Conservation (phyloP, 2,113 vertebrate genomes). For the Petrocephalus microphthalmus region DNA sequence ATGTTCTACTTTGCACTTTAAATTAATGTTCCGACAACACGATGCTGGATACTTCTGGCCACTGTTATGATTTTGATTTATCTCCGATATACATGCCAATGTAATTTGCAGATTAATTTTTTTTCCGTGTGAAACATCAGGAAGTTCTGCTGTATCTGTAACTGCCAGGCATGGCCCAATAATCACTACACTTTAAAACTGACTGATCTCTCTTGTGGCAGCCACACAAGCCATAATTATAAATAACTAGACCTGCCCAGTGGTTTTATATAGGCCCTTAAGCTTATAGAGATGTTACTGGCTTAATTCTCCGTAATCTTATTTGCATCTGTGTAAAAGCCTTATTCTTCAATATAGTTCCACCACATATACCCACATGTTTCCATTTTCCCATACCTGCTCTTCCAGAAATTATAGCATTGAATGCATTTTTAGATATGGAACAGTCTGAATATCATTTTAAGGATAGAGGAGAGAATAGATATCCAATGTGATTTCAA, state of each 20-base stretch:
- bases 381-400: neutral
- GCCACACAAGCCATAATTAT: neutral
- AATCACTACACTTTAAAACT: neutral
- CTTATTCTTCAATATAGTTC: neutral
- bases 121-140: neutral
- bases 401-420: neutral
- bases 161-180: neutral
- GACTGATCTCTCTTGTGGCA: neutral
- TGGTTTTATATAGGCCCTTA: neutral
- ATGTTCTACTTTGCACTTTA: neutral
- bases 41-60: neutral
- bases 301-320: neutral
- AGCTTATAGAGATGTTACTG: neutral
- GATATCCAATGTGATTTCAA: neutral
- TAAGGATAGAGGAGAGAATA: neutral
- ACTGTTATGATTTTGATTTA: neutral
- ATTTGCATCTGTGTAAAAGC: neutral
- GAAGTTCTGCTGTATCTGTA: neutral
- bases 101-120: neutral
- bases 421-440: neutral
- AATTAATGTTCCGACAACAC: neutral
- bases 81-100: neutral
- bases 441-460: neutral
- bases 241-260: neutral
- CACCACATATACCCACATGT: neutral